Evolutionary conservation across 2,113 vertebrate genomes (phyloP), one percentile per base, ranked within the genome.

Genomic region (Planiliza haematocheilus): DNA sequence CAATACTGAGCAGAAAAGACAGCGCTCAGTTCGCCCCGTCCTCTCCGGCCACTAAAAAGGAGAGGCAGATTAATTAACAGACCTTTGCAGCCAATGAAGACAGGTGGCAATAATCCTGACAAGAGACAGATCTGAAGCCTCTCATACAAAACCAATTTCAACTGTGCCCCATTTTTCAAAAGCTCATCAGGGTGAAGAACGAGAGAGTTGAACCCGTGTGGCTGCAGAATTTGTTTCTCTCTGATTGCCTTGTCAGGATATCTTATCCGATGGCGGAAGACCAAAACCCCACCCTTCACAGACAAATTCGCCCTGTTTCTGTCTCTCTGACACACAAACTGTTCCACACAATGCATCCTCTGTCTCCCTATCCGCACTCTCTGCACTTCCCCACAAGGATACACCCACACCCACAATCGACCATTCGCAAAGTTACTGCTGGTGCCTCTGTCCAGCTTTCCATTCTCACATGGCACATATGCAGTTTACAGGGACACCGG

Each of bases 91-190:
- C 85, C 91, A 85, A 93, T 92, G 91, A 93, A 93, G 93, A 94
- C 92, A 93, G 92, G 93, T 94, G 91, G 92, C 93, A 86, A 88
- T 93, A 91, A 92, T 92, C 88, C 90, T 90, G 90, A 92, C 88
- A 93, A 90, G 89, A 82, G 82, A 91, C 91, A 89, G 85, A 91
- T 91, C 87, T 91, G 88, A 91, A 92, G 86, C 87, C 87, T 68
- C 89, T 91, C 90, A 88, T 91, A 91, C 91, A 90, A 90, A 93
- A 93, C 91, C 91, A 92, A 92, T 94, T 94, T 90, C 88, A 84
- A 69, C 86, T 62, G 52, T 73, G 67, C 88, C 90, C 82, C 91
- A 93, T 93, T 93, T 94, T 90, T 91, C 87, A 93, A 92, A 94
- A 93, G 91, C 92, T 93, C 91, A 94, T 93, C 93, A 91, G 88